Base-by-base conservation (phyloP, 2,113 vertebrate species). In the Malurus melanocephalus region DNA sequence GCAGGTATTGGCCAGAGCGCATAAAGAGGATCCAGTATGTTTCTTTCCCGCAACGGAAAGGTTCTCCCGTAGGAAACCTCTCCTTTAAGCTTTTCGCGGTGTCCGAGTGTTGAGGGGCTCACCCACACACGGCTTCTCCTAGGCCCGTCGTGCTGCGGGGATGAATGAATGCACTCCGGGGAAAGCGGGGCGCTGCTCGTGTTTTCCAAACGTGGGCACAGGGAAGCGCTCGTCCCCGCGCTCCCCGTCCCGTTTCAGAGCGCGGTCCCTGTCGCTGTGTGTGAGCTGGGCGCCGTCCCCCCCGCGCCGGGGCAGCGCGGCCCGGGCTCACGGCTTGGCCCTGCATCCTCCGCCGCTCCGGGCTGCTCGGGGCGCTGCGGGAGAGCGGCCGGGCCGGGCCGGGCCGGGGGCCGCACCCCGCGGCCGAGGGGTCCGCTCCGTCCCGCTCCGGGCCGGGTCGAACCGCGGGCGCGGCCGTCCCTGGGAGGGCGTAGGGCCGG, bases 91-190 rank as follows among this genome's bases (percentile, higher is more conserved):
- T 85, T 52, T 35, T 13, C 12, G 21, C 33, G 1, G 33, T 13
- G 48, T 16, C 75, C 67, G 7, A 30, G 64, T 2, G 24, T 6
- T 7, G 0, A 4, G 71, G 73, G 45, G 57, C 89, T 55, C 49
- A 1, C 20, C 7, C 28, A 1, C 32, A 26, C 28, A 3, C 1
- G 32, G 10, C 7, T 69, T 59, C 62, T 68, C 43, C 22, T 28
- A 80, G 94, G 94, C 91, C 85, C 33, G 55, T 84, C 13, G 77
- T 26, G 33, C 55, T 2, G 80, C 40, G 65, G 64, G 28, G 20
- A 15, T 2, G 23, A 32, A 24, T 3, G 68, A 79, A 35, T 7
- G 51, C 61, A 7, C 3, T 10, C 27, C 3, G 32, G 27, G n/a
- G 6, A 16, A 22, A 6, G 20, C 11, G 46, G 46, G 35, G 48